These are phyloP conservation scores for Oxyruncus cristatus DNA, from an alignment of 2,113 vertebrate genomes.

Conservation along the genomic window DNA sequence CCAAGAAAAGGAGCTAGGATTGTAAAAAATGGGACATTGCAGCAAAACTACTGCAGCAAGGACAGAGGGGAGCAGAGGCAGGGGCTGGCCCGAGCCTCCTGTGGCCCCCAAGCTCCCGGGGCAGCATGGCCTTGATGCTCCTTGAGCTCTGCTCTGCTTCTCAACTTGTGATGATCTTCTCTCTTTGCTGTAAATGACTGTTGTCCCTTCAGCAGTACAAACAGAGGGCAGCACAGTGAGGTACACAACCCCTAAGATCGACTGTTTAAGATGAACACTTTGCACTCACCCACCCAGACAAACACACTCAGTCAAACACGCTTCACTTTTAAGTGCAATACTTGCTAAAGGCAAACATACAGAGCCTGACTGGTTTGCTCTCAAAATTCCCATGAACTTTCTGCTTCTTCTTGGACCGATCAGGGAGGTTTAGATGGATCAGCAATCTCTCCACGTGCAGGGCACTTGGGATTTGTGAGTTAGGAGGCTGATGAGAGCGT, in stretches of 20 bases:
- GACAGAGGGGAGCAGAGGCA: background rate
- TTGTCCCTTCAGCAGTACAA: background rate
- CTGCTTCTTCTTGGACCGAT: background rate
- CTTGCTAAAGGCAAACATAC: background rate
- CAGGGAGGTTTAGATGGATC: background rate
- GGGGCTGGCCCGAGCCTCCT: fast-evolving
- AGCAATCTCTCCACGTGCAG: background rate
- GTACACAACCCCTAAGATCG: fast-evolving
- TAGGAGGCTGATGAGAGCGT: background rate
- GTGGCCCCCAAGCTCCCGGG: fast-evolving
- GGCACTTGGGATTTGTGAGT: background rate
- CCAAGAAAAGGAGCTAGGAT: background rate
- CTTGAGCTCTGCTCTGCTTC: background rate
- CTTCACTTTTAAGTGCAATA: background rate
- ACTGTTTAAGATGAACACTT: fast-evolving
- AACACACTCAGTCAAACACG: background rate
- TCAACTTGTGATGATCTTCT: background rate
- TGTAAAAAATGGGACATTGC: background rate
- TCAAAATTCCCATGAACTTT: background rate
- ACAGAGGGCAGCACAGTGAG: background rate
- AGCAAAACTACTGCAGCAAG: background rate
- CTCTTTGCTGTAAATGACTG: background rate
- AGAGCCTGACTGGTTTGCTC: background rate
- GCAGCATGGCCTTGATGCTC: background rate
- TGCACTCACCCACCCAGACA: background rate